These are phyloP conservation scores for Macrochelys suwanniensis DNA, from an alignment of 2,797 vertebrate genomes.

Conservation along the genomic window DNA sequence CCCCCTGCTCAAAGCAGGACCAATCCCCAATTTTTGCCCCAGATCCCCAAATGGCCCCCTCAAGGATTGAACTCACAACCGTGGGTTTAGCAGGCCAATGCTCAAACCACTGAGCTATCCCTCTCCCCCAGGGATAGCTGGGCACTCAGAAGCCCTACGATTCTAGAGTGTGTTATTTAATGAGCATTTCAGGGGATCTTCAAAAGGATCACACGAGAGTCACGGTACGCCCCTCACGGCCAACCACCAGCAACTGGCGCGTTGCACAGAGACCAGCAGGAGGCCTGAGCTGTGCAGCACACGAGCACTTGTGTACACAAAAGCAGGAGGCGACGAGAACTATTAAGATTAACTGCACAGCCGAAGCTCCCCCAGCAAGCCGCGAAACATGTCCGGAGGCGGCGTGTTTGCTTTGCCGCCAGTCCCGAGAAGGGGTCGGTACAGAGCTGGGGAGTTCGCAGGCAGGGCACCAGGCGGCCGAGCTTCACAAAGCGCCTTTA, in stretches of 20 bases:
- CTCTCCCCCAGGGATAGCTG: too few species aligned
- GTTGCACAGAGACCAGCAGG: too few species aligned
- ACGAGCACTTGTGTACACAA: not conserved
- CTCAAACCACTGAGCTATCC: too few species aligned
- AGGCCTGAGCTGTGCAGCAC: not conserved
- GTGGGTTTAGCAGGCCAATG: too few species aligned
- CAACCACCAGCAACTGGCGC: not conserved
- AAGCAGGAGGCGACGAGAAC: too few species aligned
- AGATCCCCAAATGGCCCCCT: too few species aligned
- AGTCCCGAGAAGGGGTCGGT: not conserved
- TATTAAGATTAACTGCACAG: not conserved
- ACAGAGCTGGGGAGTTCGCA: not conserved
- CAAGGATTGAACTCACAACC: too few species aligned
- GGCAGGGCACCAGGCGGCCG: not conserved
- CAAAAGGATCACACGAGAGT: not conserved
- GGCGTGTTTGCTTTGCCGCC: not conserved
- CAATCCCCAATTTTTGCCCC: too few species aligned
- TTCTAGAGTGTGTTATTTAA: not conserved
- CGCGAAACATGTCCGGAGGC: not conserved
- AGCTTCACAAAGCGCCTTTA: not conserved
- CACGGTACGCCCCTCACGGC: not conserved
- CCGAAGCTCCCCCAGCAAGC: not conserved
- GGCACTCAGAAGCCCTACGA: not conserved
- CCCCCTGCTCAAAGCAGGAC: too few species aligned
- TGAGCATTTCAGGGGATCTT: not conserved